Evolutionary conservation across 2,797 vertebrate genomes (phyloP).

Genomic region (Anguilla megastoma): DNA sequence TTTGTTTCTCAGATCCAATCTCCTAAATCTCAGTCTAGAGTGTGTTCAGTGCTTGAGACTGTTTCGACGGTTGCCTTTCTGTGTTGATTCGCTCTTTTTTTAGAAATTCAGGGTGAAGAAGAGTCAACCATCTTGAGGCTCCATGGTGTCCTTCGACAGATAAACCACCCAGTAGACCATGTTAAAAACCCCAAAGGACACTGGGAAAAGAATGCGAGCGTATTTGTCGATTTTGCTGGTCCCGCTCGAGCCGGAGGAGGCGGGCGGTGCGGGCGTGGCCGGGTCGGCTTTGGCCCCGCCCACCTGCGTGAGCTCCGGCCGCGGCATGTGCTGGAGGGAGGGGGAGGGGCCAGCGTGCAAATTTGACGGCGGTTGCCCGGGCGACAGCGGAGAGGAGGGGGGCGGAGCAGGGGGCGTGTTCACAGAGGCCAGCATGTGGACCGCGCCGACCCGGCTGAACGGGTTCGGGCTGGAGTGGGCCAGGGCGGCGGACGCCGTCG

Average conservation of each 20-base stretch:
- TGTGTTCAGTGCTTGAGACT: neutral
- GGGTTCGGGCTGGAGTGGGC: slow-evolving; percentile 86
- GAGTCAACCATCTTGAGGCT: slow-evolving; percentile 79
- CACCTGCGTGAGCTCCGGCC: slow-evolving; percentile 86
- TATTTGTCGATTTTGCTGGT: slow-evolving; percentile 99
- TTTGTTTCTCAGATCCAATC: neutral
- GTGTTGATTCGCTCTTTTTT: slow-evolving; percentile 51
- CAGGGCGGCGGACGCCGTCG: slow-evolving; percentile 63
- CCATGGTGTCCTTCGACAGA: slow-evolving; percentile 96
- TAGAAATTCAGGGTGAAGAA: slow-evolving; percentile 56
- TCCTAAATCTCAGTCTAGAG: neutral
- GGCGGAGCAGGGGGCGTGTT: slow-evolving; percentile 74
- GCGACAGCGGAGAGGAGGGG: slow-evolving; percentile 79
- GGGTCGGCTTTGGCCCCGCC: slow-evolving; percentile 74
- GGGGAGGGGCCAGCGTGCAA: slow-evolving; percentile 65
- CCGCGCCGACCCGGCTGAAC: slow-evolving; percentile 78
- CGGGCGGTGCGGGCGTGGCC: slow-evolving; percentile 73
- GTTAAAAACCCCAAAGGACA: slow-evolving; percentile 96
- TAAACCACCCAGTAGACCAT: slow-evolving; percentile 99
- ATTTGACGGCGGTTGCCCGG: slow-evolving; percentile 67
- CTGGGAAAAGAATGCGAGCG: slow-evolving; percentile 95
- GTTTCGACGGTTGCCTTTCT: neutral
- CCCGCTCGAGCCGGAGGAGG: slow-evolving; percentile 69
- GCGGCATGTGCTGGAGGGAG: slow-evolving; percentile 80
- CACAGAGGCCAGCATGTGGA: slow-evolving; percentile 76